Base-by-base conservation (phyloP, 2,797 vertebrate genomes). In the Falco concolor region DNA sequence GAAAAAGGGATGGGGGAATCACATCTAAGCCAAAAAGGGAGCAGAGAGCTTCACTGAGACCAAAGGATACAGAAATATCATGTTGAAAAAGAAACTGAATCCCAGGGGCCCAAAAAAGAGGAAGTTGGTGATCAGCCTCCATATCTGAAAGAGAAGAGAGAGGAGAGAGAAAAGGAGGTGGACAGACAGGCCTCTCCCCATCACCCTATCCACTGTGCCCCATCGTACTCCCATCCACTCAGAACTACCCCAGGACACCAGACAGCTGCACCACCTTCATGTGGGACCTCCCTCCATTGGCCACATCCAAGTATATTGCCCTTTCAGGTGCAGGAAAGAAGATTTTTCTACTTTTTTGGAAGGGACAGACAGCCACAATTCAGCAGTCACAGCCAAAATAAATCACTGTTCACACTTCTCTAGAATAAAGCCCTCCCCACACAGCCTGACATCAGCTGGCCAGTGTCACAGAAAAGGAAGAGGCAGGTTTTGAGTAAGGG, bases 81-180 rank as follows among this genome's bases (percentile, higher is more conserved):
- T 98, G 96, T 98, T 98, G 97, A 98, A 98, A 97, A 98, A 98
- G 96, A 98, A 98, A 92, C 97, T 97, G 97, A 98, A 98, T 95
- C 98, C 98, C 97, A 98, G 89, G n/a, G 98, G 98, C 61, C 98
- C 98, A 63, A 98, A 98, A 93, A 98, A 98, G 52, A 98, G 97
- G 97, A 98, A 98, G 96, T 97, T 98, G 90, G 98, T 98, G 96
- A 98, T 75, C 52, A 98, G 97, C 79, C 98, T 97, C 98, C 98
- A 98, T 89, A 98, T 91, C 98, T 98, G 97, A 87, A 76, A 95
- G 69, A 89, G 68, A 95, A 90, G 53, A 93, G 44, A 82, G 45
- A 75, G 57, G 25, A 67, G 34, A 79, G 54, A 59, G 42, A 70
- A 76, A 45, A 73, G 77, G 52, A 79, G 50, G 64, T 68, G 45